A percentile compares a stretch with the other conserved stretches of the same genome.
These are phyloP conservation scores for Botia kubotai DNA, from an alignment of 2,797 vertebrate genomes.

Conservation along the genomic window DNA sequence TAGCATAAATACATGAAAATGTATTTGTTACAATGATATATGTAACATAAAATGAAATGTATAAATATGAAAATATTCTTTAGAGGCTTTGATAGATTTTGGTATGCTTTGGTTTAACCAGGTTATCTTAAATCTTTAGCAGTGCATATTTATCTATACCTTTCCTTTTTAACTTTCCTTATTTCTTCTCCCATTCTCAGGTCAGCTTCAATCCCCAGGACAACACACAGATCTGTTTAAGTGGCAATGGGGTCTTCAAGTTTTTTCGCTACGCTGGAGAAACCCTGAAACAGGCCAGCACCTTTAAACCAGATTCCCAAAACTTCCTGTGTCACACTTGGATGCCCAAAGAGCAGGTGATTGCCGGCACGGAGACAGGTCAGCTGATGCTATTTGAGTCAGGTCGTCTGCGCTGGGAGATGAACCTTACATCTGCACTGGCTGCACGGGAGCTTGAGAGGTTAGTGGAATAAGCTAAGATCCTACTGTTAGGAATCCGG, in stretches of 20 bases:
- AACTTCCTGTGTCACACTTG: constrained; percentile 89
- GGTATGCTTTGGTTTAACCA: not conserved
- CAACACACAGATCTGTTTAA: constrained; percentile 87
- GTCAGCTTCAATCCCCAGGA: constrained; percentile 91
- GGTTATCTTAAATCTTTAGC: not conserved
- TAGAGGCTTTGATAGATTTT: no score
- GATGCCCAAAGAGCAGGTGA: constrained; percentile 80
- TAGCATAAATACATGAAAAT: no score
- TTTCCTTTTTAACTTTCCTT: not conserved
- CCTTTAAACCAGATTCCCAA: constrained; percentile 79
- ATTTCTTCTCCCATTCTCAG: constrained; percentile 69
- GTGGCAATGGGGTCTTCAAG: constrained; percentile 86
- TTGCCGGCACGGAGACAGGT: constrained; percentile 88
- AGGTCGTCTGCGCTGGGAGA: constrained; percentile 85
- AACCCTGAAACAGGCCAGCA: constrained; percentile 79
- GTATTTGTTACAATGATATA: no score
- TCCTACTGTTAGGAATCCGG: not conserved
- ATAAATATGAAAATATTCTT: no score
- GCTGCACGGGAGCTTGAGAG: constrained; percentile 61
- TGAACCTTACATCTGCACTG: constrained; percentile 57
- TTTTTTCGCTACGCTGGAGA: constrained; percentile 85
- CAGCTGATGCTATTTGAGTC: constrained; percentile 85
- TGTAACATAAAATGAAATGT: no score
- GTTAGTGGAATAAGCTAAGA: constrained; percentile 58
- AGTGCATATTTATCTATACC: not conserved